phyloP scores from a whole-genome alignment of 64 coral and sea anemone species.

The Acropora yongei region DNA sequence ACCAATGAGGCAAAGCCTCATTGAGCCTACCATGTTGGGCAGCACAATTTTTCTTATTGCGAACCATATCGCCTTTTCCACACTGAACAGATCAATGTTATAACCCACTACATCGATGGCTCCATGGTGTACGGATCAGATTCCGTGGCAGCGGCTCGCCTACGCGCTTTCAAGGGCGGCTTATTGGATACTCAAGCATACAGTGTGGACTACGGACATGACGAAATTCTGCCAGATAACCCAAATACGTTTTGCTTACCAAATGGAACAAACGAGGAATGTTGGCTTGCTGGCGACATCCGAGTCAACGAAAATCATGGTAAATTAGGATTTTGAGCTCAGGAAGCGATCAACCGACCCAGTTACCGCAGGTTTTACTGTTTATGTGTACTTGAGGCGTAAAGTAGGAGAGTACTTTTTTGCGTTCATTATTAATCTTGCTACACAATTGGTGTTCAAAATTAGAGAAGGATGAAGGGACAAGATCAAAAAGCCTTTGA shows the following conservation, averaged over 20 bases:
- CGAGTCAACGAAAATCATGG: slow-evolving; percentile 65
- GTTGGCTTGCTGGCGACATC: slow-evolving; percentile 31
- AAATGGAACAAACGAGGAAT: not conserved
- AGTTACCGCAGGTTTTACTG: no score
- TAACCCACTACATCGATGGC: slow-evolving; percentile 6
- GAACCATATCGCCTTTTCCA: no score
- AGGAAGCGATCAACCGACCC: no score
- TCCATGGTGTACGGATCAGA: slow-evolving; percentile 41
- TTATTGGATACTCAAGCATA: not conserved
- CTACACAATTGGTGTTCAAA: no score
- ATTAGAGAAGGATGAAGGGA: no score
- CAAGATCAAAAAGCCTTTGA: no score
- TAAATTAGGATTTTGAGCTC: not conserved
- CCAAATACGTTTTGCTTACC: slow-evolving; percentile 30
- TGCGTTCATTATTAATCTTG: no score
- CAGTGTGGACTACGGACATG: not conserved
- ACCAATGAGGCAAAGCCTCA: no score
- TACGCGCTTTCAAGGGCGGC: not conserved
- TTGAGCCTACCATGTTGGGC: no score
- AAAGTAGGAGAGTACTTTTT: no score
- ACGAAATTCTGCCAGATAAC: not conserved
- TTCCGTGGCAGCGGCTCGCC: not conserved
- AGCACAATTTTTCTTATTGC: no score
- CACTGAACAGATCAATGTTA: not conserved
- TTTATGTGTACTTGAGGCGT: no score